phyloP scores from a whole-genome alignment of 2,797 vertebrate genomes.

The Coranthus polyacanthus region DNA sequence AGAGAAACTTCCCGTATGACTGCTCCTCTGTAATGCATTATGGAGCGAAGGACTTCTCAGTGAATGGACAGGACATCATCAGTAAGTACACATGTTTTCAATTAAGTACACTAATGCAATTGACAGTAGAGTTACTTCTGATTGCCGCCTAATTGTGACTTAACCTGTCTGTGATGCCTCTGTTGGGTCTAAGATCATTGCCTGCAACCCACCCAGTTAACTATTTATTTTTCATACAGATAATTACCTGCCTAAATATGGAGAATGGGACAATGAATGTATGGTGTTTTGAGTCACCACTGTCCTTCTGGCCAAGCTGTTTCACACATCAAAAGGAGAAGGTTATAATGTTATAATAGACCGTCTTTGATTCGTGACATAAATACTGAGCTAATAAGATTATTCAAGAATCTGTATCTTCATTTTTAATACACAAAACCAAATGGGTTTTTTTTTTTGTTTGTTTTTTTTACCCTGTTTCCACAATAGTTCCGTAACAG shows the following conservation, averaged over 20 bases:
- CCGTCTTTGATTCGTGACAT: too few species aligned
- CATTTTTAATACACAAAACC: too few species aligned
- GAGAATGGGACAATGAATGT: slow-evolving; percentile 13
- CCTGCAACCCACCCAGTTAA: not conserved
- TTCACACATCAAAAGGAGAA: slow-evolving; percentile 17
- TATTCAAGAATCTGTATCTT: too few species aligned
- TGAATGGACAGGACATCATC: slow-evolving; percentile 8
- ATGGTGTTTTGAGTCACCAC: fast-evolving
- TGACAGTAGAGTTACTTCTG: too few species aligned
- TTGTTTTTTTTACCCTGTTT: too few species aligned
- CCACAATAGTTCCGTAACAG: not conserved
- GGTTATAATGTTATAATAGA: not conserved
- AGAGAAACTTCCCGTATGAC: slow-evolving; percentile 12
- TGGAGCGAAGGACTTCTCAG: not conserved
- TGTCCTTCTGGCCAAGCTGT: slow-evolving; percentile 22
- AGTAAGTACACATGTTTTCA: too few species aligned
- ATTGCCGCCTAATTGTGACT: too few species aligned
- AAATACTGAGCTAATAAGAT: too few species aligned
- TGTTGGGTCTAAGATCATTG: not conserved
- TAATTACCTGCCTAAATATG: not conserved
- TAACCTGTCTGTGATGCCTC: too few species aligned
- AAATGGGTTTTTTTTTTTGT: too few species aligned
- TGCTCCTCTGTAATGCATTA: slow-evolving; percentile 38
- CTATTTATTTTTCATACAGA: slow-evolving; percentile 14
- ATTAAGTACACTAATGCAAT: too few species aligned